These are phyloP conservation scores for Sula dactylatra DNA, from an alignment of 2,113 vertebrate species.

Conservation along the genomic window DNA sequence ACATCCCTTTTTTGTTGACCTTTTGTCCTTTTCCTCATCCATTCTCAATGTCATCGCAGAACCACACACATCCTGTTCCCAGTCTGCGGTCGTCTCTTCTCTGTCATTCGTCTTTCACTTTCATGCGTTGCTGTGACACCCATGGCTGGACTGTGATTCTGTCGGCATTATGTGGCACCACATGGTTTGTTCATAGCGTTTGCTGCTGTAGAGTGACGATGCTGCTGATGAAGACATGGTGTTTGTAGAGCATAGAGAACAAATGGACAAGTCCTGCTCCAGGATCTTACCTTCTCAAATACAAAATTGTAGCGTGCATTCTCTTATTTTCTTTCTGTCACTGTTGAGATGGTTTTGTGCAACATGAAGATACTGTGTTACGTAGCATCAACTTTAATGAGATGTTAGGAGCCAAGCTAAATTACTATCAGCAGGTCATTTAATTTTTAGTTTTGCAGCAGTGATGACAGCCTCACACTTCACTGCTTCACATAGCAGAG, in stretches of 20 bases:
- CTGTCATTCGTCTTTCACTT: neutral
- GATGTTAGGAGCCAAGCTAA: neutral
- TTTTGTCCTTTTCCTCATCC: conserved; percentile 32
- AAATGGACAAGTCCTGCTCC: neutral
- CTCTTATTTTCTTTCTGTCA: neutral
- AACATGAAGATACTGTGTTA: neutral
- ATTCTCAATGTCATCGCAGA: conserved; percentile 34
- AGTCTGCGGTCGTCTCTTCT: neutral
- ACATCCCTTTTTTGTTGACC: conserved; percentile 66
- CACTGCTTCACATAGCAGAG: neutral
- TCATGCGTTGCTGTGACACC: conserved; percentile 23
- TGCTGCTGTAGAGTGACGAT: neutral
- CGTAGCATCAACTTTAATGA: neutral
- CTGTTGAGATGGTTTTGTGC: neutral
- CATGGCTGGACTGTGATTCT: conserved; percentile 7
- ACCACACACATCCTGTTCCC: neutral
- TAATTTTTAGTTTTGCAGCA: neutral
- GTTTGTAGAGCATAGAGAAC: neutral
- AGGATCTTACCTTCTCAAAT: neutral
- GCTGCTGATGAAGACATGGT: neutral
- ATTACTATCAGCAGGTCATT: neutral
- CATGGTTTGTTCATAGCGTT: neutral
- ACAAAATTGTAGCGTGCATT: neutral
- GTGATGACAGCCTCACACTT: neutral
- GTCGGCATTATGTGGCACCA: neutral